These are phyloP conservation scores for Vimba vimba DNA, from an alignment of 2,113 vertebrate genomes.

Conservation along the genomic window DNA sequence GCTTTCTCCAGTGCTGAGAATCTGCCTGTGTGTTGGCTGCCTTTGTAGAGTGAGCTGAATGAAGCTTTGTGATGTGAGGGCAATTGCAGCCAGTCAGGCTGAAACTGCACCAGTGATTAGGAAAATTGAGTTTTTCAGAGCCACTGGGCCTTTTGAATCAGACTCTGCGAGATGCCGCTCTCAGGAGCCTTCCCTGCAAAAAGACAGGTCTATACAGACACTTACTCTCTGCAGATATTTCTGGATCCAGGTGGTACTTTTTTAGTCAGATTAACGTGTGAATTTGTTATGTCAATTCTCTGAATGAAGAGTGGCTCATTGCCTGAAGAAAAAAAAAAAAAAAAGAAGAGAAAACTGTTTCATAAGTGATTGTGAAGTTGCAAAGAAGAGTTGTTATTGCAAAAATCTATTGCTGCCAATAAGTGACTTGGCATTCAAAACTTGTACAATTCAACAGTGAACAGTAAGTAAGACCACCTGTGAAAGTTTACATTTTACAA, in stretches of 20 bases:
- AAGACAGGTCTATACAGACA: not conserved
- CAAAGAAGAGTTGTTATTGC: not conserved
- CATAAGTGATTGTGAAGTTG: not conserved
- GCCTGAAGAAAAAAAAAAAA: not conserved
- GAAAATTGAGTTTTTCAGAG: conserved; percentile 62
- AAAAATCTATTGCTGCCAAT: not conserved
- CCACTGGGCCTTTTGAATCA: conserved; percentile 58
- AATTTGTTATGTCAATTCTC: conserved; percentile 32
- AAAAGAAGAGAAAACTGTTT: conserved; percentile 12
- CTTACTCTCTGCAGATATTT: conserved; percentile 25
- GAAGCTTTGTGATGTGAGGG: conserved; percentile 46
- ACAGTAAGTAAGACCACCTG: conserved; percentile 21
- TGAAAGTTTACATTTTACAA: conserved; percentile 22
- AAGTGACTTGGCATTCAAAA: not conserved
- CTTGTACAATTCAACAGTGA: conserved; percentile 39
- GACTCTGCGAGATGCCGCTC: conserved; percentile 38
- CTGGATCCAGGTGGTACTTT: conserved; percentile 16
- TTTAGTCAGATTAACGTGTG: conserved; percentile 48
- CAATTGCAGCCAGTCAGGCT: conserved; percentile 46
- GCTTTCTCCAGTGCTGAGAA: conserved; percentile 30
- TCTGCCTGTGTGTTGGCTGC: conserved; percentile 7
- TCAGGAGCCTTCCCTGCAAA: conserved; percentile 40
- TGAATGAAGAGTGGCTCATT: conserved; percentile 4
- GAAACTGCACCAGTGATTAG: conserved; percentile 61
- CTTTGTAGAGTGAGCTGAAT: conserved; percentile 29